These are phyloP conservation scores for Sycobia sp. DNA, from an alignment of 1,140 invertebrate genomes.

Conservation along the genomic window DNA sequence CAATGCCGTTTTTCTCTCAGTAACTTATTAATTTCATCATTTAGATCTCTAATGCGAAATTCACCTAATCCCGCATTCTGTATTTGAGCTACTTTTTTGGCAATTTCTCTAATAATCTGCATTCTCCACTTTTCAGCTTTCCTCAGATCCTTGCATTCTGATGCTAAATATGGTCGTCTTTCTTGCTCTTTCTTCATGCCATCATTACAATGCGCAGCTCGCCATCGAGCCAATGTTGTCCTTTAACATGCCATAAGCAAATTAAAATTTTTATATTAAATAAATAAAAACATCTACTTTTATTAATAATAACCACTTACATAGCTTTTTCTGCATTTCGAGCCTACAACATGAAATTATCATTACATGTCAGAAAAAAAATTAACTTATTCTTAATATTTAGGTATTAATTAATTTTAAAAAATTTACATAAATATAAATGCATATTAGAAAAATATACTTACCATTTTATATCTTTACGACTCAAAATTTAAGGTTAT, in stretches of 20 bases:
- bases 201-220: slow-evolving; percentile 89
- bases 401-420: not conserved
- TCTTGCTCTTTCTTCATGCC: slow-evolving; percentile 77
- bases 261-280: not conserved
- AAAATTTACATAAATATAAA: not conserved
- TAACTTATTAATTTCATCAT: slow-evolving; percentile 99
- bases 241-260: slow-evolving; percentile 60
- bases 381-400: not conserved
- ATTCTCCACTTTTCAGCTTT: slow-evolving; percentile 94
- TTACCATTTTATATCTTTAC: no score
- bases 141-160: slow-evolving; percentile 87
- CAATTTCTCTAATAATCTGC: slow-evolving; percentile 96
- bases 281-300: slow-evolving; percentile 23
- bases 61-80: slow-evolving; percentile 99
- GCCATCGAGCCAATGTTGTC: slow-evolving; percentile 94
- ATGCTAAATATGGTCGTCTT: slow-evolving; percentile 88
- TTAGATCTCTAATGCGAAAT: slow-evolving; percentile 95
- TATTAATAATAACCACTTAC: slow-evolving; percentile 65
- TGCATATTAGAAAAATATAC: no score
- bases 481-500: no score
- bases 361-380: no score
- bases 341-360: no score
- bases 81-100: slow-evolving; percentile 98
- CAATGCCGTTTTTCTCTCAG: slow-evolving; percentile 94
- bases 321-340: slow-evolving; percentile 85